Base-by-base conservation (phyloP, 1,140 invertebrate genomes). In the Linepithema humile region DNA sequence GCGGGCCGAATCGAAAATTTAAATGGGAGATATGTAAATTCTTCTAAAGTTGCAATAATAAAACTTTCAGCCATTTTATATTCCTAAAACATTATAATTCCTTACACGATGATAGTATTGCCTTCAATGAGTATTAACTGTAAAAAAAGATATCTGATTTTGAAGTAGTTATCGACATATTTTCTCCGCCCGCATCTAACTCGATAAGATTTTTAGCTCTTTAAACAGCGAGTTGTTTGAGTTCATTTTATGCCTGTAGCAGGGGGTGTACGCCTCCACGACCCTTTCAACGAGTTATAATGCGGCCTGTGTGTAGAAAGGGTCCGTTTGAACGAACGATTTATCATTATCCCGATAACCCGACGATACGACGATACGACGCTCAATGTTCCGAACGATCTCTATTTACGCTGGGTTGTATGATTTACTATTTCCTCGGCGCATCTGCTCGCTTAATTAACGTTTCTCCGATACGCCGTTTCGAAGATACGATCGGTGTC, bases 271-370 rank as follows among this genome's bases (percentile, higher is more conserved):
- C 55, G 9, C 55, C 48, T 40, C 35, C 20, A 50, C 91, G 92
- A 90, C 89, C 91, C 90, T 86, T 89, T 92, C 89, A 89, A 86
- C 86, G 89, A 88, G 91, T 92, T 91, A 90, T 86, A 89, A 86
- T 84, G 85, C 72, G 78, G 64, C 64, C 45, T 83, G 55, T n/a
- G n/a, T n/a, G n/a, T n/a, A n/a, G 72, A 77, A 84, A 80, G 74
- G 89, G 64, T 65, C 50, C 64, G 70, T 87, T 85, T 74, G 86
- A 90, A 86, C 87, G 84, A 85, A 82, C 93, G 92, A 94, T 94
- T 94, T 93, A 94, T 93, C 91, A 90, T 90, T 84, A 85, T 82
- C 59, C 85, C 87, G 93, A 94, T 94, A 94, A 92, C 89, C 88
- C 62, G 50, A 38, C 70, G 59, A 89, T 50, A 38, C 70, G 59